Conservation (phyloP, 2,797 vertebrate genomes). For the Acestrorhynchus altus region DNA sequence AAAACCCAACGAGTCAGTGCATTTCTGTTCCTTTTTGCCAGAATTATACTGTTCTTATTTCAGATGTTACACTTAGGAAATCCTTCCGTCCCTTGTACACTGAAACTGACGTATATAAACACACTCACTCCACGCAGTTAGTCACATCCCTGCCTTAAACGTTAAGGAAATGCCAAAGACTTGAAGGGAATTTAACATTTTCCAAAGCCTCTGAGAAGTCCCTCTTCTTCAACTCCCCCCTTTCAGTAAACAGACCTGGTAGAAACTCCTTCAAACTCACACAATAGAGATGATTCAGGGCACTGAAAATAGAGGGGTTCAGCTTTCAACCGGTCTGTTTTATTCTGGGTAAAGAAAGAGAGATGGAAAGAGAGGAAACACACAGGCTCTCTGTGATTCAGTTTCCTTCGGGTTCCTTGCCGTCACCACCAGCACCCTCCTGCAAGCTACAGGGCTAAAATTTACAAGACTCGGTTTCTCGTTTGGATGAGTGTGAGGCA, state of each 20-base stretch:
- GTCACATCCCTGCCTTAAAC: conserved; percentile 25
- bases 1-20: too few relatives aligned
- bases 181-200: conserved; percentile 53
- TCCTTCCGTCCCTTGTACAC: neutral
- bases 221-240: conserved; percentile 22
- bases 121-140: conserved; percentile 3
- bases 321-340: conserved; percentile 37
- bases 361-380: conserved; percentile 14
- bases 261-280: conserved; percentile 16
- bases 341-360: conserved; percentile 31
- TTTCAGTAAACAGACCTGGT: conserved; percentile 36
- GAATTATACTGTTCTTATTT: neutral
- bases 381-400: conserved; percentile 25
- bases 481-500: conserved; percentile 30
- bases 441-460: conserved; percentile 36
- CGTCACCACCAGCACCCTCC: conserved; percentile 27
- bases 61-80: too few relatives aligned
- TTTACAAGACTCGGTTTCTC: conserved; percentile 39
- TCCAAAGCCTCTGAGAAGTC: conserved; percentile 37
- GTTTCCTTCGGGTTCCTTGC: neutral
- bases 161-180: conserved; percentile 50
- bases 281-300: conserved; percentile 48
- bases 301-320: conserved; percentile 37
- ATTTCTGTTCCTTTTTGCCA: too few relatives aligned
- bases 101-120: neutral